Conservation (phyloP, 2,797 vertebrate species). For the Picus viridis region DNA sequence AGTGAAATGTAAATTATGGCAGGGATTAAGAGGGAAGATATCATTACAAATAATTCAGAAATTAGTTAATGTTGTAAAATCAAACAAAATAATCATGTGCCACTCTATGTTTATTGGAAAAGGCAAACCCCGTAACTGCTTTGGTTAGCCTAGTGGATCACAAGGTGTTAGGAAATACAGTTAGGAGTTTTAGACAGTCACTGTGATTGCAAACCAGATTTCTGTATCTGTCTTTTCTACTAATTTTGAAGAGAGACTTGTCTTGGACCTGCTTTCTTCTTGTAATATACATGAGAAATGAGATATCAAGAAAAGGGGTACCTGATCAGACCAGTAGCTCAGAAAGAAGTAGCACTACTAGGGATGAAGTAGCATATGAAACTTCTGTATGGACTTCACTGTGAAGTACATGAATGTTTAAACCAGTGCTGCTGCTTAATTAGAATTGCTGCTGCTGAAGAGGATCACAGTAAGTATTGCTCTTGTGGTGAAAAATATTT, state of each 20-base stretch:
- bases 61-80: not conserved
- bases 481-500: not conserved
- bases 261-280: not conserved
- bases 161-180: not conserved
- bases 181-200: not conserved
- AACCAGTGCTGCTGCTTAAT: not conserved
- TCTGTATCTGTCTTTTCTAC: not conserved
- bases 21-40: not conserved
- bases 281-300: not conserved
- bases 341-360: not conserved
- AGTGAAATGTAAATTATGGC: not conserved
- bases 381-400: not conserved
- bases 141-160: not conserved
- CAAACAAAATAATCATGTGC: not conserved
- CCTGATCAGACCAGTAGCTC: not conserved
- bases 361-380: not conserved
- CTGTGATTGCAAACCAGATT: not conserved
- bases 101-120: not conserved
- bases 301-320: not conserved
- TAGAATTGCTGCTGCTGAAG: not conserved
- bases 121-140: not conserved
- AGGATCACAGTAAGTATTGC: not conserved
- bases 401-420: not conserved
- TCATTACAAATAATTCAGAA: not conserved
- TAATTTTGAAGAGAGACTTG: not conserved